Base-by-base conservation (phyloP, 2,888 invertebrate species). In the Bembecia ichneumoniformis region DNA sequence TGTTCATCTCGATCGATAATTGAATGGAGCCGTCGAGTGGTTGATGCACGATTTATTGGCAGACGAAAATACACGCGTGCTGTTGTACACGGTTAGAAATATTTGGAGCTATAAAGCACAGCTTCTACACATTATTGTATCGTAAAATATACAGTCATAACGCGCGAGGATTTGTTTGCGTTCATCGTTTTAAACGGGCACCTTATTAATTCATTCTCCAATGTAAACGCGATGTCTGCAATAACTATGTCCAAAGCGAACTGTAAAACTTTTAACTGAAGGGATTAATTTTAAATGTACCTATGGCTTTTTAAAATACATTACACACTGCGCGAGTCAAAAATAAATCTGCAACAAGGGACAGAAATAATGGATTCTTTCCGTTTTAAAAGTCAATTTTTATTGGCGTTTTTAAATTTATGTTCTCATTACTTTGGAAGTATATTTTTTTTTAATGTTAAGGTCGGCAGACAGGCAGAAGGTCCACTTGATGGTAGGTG, bases 51-150 rank as follows among this genome's bases (percentile, higher is more conserved):
- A 71, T 69, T 73, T 80, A 77, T 77, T 79, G 71, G 77, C 63
- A 66, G 71, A 76, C 76, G 74, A 76, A 76, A 78, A 77, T 76
- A 73, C 68, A 64, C 58, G 64, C 64, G 70, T 70, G 72, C 72
- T 70, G 67, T 68, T n/a, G 69, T 65, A 61, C 65, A 65, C 64
- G 63, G 28, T 66, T 61, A 63, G 72, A 71, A 76, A 80, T 80
- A 79, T 81, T 80, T 77, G 77, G 74, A 76, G 75, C 75, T 73
- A 76, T 68, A 66, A 67, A 66, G 68, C 58, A 63, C 74, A 75
- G 40, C 14, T 40, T 40, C 13, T 40, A n/a, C 14, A 10, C 40
- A 13, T 40, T 40, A 28, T 40, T 11, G 40, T 14, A 40, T 40
- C 40, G 14, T 40, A 40, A 40, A 40, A 40, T 40, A 40, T 40